phyloP scores from a whole-genome alignment of 2,113 vertebrate genomes.

The Blennius ocellaris region DNA sequence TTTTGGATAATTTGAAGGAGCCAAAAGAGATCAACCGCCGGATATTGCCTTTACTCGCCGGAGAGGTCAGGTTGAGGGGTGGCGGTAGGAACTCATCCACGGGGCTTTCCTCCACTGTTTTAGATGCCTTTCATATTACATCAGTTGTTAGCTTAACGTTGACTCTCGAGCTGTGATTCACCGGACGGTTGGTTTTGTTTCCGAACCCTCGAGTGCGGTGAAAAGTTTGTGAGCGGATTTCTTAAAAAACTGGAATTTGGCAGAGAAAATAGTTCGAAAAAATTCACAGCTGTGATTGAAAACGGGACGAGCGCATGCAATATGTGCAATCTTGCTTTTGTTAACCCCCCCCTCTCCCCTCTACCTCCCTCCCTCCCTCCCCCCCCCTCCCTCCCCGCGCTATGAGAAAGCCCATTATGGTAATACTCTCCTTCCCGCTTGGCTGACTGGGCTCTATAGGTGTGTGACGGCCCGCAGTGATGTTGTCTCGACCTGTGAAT shows the following conservation, averaged over 20 bases:
- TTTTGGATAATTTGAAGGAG: conserved; percentile 78
- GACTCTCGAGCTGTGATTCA: conserved; percentile 27
- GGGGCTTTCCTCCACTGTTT: conserved; percentile 61
- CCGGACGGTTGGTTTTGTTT: conserved; percentile 41
- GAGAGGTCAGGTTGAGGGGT: conserved; percentile 71
- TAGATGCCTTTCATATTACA: conserved; percentile 66
- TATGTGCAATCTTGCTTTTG: neutral
- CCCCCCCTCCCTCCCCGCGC: too few relatives aligned
- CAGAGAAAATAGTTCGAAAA: neutral
- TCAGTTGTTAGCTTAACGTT: conserved; percentile 60
- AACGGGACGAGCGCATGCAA: neutral
- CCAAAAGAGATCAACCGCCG: conserved; percentile 83
- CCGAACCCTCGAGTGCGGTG: conserved; percentile 15
- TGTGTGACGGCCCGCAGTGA: conserved; percentile 39
- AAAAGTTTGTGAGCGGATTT: neutral
- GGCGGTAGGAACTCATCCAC: conserved; percentile 67
- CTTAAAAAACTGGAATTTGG: conserved; percentile 5
- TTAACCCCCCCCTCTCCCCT: too few relatives aligned
- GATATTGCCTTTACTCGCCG: conserved; percentile 83
- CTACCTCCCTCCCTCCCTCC: conserved; percentile 3
- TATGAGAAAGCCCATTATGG: conserved; percentile 17
- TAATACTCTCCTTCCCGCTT: conserved; percentile 33
- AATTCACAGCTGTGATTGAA: conserved; percentile 12
- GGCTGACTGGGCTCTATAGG: conserved; percentile 36
- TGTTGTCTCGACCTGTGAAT: conserved; percentile 56